phyloP scores from a whole-genome alignment of 2,113 vertebrate genomes.

The Mormyrus iriodes region DNA sequence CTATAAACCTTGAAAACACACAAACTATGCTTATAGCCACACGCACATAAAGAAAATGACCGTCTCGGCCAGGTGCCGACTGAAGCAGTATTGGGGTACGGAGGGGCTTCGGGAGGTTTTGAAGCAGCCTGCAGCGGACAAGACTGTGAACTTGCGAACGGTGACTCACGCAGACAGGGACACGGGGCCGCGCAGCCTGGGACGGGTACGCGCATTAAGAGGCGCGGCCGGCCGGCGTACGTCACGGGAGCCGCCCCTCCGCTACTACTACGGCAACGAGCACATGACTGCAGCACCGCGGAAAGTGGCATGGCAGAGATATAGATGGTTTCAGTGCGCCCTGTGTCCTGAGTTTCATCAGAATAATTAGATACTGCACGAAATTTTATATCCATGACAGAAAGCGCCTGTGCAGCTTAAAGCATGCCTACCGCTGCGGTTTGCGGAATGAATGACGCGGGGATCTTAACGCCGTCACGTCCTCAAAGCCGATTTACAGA shows the following conservation, averaged over 20 bases:
- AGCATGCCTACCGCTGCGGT: not conserved
- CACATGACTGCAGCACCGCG: slow-evolving; percentile 68
- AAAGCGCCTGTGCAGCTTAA: not conserved
- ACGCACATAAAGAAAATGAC: not conserved
- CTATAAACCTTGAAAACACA: not conserved
- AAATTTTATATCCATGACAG: not conserved
- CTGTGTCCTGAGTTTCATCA: not conserved
- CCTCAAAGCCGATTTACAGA: not conserved
- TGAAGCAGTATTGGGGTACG: not conserved
- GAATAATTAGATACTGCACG: not conserved
- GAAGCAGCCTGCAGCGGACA: not conserved
- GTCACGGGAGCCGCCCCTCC: slow-evolving; percentile 49
- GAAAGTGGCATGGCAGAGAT: not conserved
- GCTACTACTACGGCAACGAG: slow-evolving; percentile 51
- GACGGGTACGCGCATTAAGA: slow-evolving; percentile 5
- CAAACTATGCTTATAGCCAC: not conserved
- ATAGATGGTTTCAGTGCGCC: too few relatives aligned
- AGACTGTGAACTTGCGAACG: not conserved
- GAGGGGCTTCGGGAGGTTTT: not conserved
- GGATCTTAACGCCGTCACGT: not conserved
- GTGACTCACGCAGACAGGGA: not conserved
- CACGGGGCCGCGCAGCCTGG: slow-evolving; percentile 35
- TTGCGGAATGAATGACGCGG: not conserved
- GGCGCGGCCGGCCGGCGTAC: slow-evolving; percentile 37
- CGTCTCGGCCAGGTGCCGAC: not conserved